A percentile compares a stretch with the other conserved stretches of the same genome.
These are phyloP conservation scores for Pseudanteris insignis DNA, from an alignment of 2,888 invertebrate species.

Conservation along the genomic window DNA sequence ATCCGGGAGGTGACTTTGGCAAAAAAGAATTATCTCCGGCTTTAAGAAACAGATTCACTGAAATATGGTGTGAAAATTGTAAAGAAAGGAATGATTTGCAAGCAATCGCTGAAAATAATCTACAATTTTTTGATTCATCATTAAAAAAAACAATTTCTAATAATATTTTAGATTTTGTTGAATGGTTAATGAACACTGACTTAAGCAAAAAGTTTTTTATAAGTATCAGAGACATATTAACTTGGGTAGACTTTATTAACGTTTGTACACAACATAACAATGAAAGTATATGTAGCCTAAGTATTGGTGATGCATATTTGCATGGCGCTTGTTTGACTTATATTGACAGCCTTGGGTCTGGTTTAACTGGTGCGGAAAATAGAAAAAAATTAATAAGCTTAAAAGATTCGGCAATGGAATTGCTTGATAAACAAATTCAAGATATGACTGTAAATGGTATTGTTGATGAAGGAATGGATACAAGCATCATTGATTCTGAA, in stretches of 20 bases:
- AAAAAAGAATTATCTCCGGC: conserved; percentile 99
- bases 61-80: conserved; percentile 95
- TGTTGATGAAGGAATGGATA: conserved; percentile 13
- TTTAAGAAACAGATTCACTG: conserved; percentile 95
- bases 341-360: conserved; percentile 89
- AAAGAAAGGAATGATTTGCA: conserved; percentile 78
- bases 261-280: conserved; percentile 62
- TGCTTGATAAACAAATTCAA: conserved; percentile 70
- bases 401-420: conserved; percentile 69
- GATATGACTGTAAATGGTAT: conserved; percentile 35
- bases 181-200: conserved; percentile 78
- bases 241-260: conserved; percentile 93
- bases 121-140: conserved; percentile 70
- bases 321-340: conserved; percentile 94
- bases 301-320: conserved; percentile 76
- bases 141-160: conserved; percentile 72
- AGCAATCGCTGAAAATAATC: conserved; percentile 83
- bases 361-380: conserved; percentile 78
- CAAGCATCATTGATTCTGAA: conserved; percentile 48
- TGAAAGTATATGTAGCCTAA: conserved; percentile 59
- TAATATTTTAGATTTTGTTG: conserved; percentile 81
- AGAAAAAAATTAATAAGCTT: conserved; percentile 62
- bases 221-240: conserved; percentile 90
- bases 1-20: conserved; percentile 99
- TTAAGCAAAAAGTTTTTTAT: conserved; percentile 82